Conservation (phyloP, 2,888 invertebrate genomes). For the Orthonevra nobilis region DNA sequence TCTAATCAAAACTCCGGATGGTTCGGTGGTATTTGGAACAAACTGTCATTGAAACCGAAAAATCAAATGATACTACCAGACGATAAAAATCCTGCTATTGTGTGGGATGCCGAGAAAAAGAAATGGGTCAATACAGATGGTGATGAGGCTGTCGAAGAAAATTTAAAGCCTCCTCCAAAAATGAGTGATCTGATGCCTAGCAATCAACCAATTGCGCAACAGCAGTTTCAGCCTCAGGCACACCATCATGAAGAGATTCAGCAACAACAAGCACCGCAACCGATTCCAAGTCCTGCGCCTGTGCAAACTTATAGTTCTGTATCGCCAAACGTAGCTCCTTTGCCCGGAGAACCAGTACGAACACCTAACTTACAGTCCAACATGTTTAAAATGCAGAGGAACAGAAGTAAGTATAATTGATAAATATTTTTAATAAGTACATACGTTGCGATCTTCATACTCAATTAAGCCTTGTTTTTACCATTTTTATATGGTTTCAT, state of each 20-base stretch:
- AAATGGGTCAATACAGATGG: conserved; percentile 92
- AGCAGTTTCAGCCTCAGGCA: conserved; percentile 44
- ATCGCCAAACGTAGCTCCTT: conserved; percentile 28
- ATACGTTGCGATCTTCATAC: no score
- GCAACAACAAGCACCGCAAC: conserved; percentile 44
- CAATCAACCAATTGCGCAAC: conserved; percentile 32
- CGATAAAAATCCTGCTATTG: conserved; percentile 95
- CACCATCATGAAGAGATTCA: conserved; percentile 33
- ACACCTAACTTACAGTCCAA: conserved; percentile 82
- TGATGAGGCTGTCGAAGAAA: conserved; percentile 82
- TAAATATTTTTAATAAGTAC: no score
- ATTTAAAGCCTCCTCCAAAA: conserved; percentile 86
- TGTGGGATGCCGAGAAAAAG: conserved; percentile 94
- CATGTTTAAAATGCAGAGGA: conserved; percentile 90
- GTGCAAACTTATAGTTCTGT: conserved; percentile 43
- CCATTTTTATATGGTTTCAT: no score
- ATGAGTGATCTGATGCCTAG: conserved; percentile 81
- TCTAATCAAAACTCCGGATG: conserved; percentile 83
- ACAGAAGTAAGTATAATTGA: conserved; percentile 87
- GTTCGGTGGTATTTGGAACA: conserved; percentile 93
- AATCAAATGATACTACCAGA: conserved; percentile 98
- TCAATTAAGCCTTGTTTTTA: no score
- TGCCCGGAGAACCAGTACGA: conserved; percentile 71
- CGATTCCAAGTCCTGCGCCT: conserved; percentile 45
- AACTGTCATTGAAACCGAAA: conserved; percentile 89